Evolutionary conservation across 2,113 vertebrate species (phyloP), one percentile per base, ranked within the genome.

Genomic region (Genyomyrus donnyi): DNA sequence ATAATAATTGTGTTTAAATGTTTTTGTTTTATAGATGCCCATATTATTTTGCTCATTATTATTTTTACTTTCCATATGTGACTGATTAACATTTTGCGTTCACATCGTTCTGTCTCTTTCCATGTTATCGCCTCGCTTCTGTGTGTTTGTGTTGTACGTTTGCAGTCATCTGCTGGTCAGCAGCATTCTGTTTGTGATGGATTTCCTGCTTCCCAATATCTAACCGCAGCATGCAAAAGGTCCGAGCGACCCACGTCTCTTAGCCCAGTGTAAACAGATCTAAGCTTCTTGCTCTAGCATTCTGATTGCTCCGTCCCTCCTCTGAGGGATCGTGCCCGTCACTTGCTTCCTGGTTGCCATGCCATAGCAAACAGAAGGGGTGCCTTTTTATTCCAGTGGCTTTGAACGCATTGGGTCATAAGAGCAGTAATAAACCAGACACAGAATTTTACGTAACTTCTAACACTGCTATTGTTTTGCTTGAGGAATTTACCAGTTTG

Each of bases 201-300:
- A 31, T 53, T 42, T 52, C 70, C 62, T 89, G 70, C 88, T 80
- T 74, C 42, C 5, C 48, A 52, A 56, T 83, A 89, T 52, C 70
- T 31, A 42, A 89, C 27, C n/a, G 24, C 62, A 74, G 62, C 17
- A 42, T 39, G 88, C 2, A 24, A n/a, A 52, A 80, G 45, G 56
- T n/a, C 58, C 48, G 35, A 39, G 88, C 1, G 9, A 80, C 48
- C 49, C 39, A 6, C 45, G 1, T 52, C 50, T 89, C 88, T 70
- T 88, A 77, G 88, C 88, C 66, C 27, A 48, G n/a, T 46, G 77
- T 89, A 85, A 86, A 90, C 52, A 89, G 85, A 89, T n/a, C 83
- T 85, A 39, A 48, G 83, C 53, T 35, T 52, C 31, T 87, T 27
- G 56, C 56, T 46, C 56, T 62, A 83, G 48, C 89, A 86, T 50